A percentile compares a stretch with the other conserved stretches of the same genome.
Evolutionary conservation across 2,888 invertebrate species (phyloP).

Genomic region (Hirudinaria manillensis): DNA sequence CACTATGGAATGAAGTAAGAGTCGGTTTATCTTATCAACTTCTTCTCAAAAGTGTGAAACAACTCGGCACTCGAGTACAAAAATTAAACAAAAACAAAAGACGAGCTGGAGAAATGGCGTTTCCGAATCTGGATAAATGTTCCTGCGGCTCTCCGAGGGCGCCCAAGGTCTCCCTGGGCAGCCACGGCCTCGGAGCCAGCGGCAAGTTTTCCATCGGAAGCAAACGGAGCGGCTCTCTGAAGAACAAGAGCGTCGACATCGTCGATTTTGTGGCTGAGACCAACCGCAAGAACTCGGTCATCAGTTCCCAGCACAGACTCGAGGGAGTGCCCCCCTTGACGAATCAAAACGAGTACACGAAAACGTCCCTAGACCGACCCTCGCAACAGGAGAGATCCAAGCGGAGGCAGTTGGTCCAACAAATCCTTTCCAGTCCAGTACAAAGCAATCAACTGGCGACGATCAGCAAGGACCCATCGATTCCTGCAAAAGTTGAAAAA

Average conservation of each 20-base stretch:
- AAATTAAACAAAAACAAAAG: not conserved
- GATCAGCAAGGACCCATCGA: not conserved
- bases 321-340: not conserved
- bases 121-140: constrained; percentile 23
- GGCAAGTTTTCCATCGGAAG: constrained; percentile 9
- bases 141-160: constrained; percentile 16
- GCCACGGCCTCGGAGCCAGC: not conserved
- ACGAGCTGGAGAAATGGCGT: not conserved
- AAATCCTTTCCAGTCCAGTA: not conserved
- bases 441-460: not conserved
- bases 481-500: not conserved
- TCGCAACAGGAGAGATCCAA: constrained; percentile 18
- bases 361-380: constrained; percentile 29
- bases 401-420: constrained; percentile 9
- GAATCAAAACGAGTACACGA: constrained; percentile 28
- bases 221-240: constrained; percentile 21
- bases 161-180: constrained; percentile 10
- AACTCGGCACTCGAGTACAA: too few species aligned
- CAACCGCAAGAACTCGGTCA: constrained; percentile 3
- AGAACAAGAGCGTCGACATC: not conserved
- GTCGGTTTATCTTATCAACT: too few species aligned
- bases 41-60: too few species aligned
- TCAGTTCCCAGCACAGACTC: not conserved
- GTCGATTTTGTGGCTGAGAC: constrained; percentile 1
- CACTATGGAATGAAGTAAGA: too few species aligned